phyloP scores from a whole-genome alignment of 1,140 invertebrate species.

The Hyles euphorbiae region DNA sequence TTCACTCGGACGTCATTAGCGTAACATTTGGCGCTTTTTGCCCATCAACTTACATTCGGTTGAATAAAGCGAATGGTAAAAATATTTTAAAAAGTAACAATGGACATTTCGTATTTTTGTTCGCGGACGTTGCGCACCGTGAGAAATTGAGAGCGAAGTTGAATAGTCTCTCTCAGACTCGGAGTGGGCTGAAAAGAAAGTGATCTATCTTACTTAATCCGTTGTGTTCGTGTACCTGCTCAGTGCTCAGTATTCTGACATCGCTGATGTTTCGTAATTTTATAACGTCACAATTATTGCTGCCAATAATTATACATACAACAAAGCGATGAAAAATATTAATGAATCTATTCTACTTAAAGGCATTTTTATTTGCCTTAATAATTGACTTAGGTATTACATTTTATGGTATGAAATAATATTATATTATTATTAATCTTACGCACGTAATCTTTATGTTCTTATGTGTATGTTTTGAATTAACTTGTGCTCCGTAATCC shows the following conservation, averaged over 20 bases:
- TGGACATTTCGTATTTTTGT: constrained; percentile 31
- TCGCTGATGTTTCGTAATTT: constrained; percentile 25
- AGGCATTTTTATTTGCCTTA: too few species aligned
- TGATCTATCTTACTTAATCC: constrained; percentile 59
- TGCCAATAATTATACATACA: neutral
- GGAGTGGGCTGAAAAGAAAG: constrained; percentile 49
- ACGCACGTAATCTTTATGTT: too few species aligned
- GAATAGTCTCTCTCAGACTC: constrained; percentile 34
- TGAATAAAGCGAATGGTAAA: constrained; percentile 3
- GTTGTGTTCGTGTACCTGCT: constrained; percentile 26
- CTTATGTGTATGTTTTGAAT: too few species aligned
- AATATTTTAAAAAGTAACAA: constrained; percentile 25
- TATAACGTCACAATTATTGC: constrained; percentile 17
- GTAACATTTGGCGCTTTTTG: constrained; percentile 1
- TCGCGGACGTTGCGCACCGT: constrained; percentile 36
- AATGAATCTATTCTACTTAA: neutral
- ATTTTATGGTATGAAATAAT: too few species aligned
- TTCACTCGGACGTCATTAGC: too few species aligned
- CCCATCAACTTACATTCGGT: neutral
- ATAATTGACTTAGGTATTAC: too few species aligned
- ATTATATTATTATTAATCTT: too few species aligned
- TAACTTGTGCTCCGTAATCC: too few species aligned
- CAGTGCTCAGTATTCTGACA: constrained; percentile 20
- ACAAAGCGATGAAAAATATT: neutral
- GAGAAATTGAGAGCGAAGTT: constrained; percentile 52